Base-by-base conservation (phyloP, 2,113 vertebrate genomes). In the Datnioides undecimradiatus region DNA sequence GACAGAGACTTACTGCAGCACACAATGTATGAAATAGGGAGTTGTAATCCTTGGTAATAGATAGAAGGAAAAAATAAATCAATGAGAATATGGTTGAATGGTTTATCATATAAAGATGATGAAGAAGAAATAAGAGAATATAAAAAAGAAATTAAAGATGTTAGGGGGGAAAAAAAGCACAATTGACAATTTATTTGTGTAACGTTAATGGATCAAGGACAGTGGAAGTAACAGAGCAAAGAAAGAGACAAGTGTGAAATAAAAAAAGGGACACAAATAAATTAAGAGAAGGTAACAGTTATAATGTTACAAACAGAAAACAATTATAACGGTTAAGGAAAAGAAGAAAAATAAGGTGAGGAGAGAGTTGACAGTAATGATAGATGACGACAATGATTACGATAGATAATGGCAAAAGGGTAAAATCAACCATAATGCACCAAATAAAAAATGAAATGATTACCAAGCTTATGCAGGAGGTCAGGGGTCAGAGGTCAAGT, bases 391-490 rank as follows among this genome's bases (percentile, higher is more conserved):
- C 48, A 86, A 45, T 84, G 83, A 57, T 40, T 45, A 71, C 78
- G 79, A 75, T 27, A 80, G 60, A 87, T 70, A 70, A 90, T 91
- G 86, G 73, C 66, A 92, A 91, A 94, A 93, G 87, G 85, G 43
- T 81, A 4, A 93, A 93, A 90, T 82, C 82, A 94, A 94, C 83
- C 73, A 95, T 95, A 97, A 96, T 95, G 94, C 93, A 97, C 93
- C 94, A 94, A 95, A 95, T 95, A 96, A 97, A 95, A 95, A 97
- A 97, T 99, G 97, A 99, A 97, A 99, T 99, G 97, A 96, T 99
- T 99, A 99, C 97, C 97, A 99, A 98, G 97, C 95, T 95, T 96
- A 98, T 98, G 97, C 97, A 97, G 97, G 96, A 97, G 97, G 96
- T 98, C 97, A 98, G 95, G 96, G 96, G 94, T 98, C 97, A 99